These are phyloP conservation scores for Lordiphosa mommai DNA, from an alignment of 1,140 invertebrate species.

Conservation along the genomic window DNA sequence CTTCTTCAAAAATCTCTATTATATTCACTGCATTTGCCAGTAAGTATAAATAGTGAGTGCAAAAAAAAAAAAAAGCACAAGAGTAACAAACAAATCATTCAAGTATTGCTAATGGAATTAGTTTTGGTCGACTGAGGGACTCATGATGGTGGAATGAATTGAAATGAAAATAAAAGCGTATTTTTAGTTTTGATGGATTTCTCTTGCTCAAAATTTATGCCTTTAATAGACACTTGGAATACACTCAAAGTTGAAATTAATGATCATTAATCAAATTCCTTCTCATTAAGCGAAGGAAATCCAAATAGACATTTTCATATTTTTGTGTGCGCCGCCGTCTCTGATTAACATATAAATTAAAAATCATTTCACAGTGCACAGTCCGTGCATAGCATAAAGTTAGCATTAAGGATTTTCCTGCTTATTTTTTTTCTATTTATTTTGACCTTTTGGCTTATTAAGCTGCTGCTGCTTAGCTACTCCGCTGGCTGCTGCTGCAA, in stretches of 20 bases:
- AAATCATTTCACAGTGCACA: constrained; percentile 37
- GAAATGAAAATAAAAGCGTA: constrained; percentile 1
- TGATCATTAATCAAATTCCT: neutral
- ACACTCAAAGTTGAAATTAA: constrained; percentile 1
- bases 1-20: too few species aligned
- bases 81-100: neutral
- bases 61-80: neutral
- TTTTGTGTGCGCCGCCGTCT: constrained; percentile 8
- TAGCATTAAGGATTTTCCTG: constrained; percentile 3
- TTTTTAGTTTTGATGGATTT: too few species aligned
- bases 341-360: constrained; percentile 59
- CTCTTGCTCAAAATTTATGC: neutral
- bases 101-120: constrained; percentile 1
- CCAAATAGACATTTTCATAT: constrained; percentile 48
- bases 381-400: constrained; percentile 31
- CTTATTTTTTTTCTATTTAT: constrained; percentile 11
- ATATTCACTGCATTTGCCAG: too few species aligned
- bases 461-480: constrained; percentile 8
- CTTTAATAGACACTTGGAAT: neutral
- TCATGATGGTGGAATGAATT: neutral
- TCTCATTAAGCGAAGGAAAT: constrained; percentile 39
- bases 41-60: neutral
- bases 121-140: neutral
- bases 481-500: constrained; percentile 10
- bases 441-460: constrained; percentile 55